Conservation (phyloP, 2,888 invertebrate species). For the Euproctis similis region DNA sequence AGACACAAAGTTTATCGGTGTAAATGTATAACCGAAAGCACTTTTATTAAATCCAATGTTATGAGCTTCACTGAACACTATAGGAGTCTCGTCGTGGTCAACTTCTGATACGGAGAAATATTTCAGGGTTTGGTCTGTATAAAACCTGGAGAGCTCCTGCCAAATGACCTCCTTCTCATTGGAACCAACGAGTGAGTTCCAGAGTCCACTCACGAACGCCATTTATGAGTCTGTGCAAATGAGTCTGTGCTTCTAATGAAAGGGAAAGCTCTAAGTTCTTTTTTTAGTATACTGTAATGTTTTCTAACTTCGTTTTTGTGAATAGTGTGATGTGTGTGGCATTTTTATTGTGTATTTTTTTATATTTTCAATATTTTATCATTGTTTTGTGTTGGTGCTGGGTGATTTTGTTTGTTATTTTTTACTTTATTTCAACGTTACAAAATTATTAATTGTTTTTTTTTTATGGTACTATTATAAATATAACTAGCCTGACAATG, state of each 20-base stretch:
- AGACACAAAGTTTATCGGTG: slow-evolving; percentile 77
- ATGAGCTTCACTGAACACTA: slow-evolving; percentile 76
- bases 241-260: slow-evolving; percentile 23
- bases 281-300: slow-evolving; percentile 14
- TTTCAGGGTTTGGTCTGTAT: slow-evolving; percentile 76
- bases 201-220: slow-evolving; percentile 69
- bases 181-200: slow-evolving; percentile 65
- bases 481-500: no score
- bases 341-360: slow-evolving; percentile 8
- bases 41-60: slow-evolving; percentile 60
- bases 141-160: slow-evolving; percentile 67
- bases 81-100: slow-evolving; percentile 77
- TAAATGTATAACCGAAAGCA: slow-evolving; percentile 72
- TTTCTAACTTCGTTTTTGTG: slow-evolving; percentile 18
- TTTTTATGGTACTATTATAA: no score
- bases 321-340: slow-evolving; percentile 11
- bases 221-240: slow-evolving; percentile 41
- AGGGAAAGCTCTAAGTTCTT: slow-evolving; percentile 16
- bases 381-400: slow-evolving; percentile 8
- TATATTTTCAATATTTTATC: no score
- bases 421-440: no score
- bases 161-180: slow-evolving; percentile 56
- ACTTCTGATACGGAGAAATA: slow-evolving; percentile 80
- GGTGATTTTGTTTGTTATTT: slow-evolving; percentile 1
- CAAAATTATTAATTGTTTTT: no score